These are phyloP conservation scores for Campaea margaritaria DNA, from an alignment of 2,888 invertebrate genomes.

Conservation along the genomic window DNA sequence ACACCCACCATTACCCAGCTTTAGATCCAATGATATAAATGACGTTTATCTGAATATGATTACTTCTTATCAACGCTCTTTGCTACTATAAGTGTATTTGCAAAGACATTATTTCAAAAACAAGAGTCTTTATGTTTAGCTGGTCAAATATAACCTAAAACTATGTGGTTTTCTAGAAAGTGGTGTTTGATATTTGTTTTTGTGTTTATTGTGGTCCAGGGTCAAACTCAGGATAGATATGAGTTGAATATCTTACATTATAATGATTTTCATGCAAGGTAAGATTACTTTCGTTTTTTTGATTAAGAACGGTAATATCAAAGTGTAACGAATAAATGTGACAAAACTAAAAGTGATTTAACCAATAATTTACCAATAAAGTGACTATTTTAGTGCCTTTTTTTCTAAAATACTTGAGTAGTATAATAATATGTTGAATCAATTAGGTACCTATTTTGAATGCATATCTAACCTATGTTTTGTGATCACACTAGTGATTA, in stretches of 20 bases:
- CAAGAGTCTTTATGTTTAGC: background rate
- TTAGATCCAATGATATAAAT: background rate
- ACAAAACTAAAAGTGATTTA: background rate
- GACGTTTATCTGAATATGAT: conserved; percentile 15
- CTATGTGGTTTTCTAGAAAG: conserved; percentile 36
- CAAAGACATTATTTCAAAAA: background rate
- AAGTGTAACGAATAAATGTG: no score
- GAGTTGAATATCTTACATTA: conserved; percentile 73
- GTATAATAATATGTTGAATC: no score
- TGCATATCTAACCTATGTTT: no score
- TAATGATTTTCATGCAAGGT: conserved; percentile 79
- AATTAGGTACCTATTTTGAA: no score
- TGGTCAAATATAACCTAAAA: background rate
- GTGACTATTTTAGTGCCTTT: no score
- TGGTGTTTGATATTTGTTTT: conserved; percentile 40
- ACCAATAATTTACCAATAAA: no score
- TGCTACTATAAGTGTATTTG: conserved; percentile 7
- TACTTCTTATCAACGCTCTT: conserved; percentile 16
- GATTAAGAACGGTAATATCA: no score
- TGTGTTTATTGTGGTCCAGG: conserved; percentile 42
- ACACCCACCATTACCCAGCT: no score
- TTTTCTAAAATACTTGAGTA: no score
- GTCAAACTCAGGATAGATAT: conserved; percentile 50
- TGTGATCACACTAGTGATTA: no score
- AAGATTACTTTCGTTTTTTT: conserved; percentile 17